Percentiles rank a stretch among this genome's conserved stretches.
These are phyloP conservation scores for Euglossa dilemma DNA, from an alignment of 1,140 invertebrate genomes.

Conservation along the genomic window DNA sequence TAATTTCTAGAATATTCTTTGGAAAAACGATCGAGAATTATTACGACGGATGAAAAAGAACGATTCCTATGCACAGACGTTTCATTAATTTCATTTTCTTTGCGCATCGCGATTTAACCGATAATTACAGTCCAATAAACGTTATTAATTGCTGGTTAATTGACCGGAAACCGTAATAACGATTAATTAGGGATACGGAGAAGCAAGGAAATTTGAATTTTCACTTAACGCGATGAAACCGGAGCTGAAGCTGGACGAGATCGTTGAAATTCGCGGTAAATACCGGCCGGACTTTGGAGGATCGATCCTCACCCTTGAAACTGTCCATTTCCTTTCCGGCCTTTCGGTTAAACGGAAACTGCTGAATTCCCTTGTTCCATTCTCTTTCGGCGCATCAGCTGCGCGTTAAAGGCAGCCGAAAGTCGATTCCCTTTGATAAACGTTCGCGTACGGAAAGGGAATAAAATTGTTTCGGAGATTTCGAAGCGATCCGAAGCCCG, in stretches of 20 bases:
- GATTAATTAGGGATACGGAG: too few relatives aligned
- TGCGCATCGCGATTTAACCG: too few relatives aligned
- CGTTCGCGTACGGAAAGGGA: background rate
- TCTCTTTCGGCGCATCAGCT: background rate
- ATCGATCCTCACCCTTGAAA: conserved; percentile 27
- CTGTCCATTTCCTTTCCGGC: background rate
- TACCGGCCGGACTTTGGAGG: background rate
- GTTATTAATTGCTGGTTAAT: too few relatives aligned
- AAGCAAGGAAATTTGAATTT: too few relatives aligned
- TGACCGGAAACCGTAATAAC: too few relatives aligned
- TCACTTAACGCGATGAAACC: too few relatives aligned
- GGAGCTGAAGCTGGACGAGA: background rate
- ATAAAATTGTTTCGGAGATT: conserved; percentile 4
- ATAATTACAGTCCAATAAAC: too few relatives aligned
- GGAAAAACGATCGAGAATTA: too few relatives aligned
- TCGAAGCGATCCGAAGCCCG: background rate
- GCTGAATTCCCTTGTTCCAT: background rate
- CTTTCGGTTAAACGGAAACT: conserved; percentile 1
- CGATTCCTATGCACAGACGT: too few relatives aligned
- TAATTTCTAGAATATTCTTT: too few relatives aligned
- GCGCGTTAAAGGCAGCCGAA: background rate
- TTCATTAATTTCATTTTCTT: too few relatives aligned
- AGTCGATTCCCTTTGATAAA: background rate
- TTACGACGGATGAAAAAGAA: too few relatives aligned
- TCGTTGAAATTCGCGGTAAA: conserved; percentile 13